These are phyloP conservation scores for Mnemiopsis leidyi DNA, from an alignment of 37 sponge, comb jelly and placozoan genomes.

Conservation along the genomic window DNA sequence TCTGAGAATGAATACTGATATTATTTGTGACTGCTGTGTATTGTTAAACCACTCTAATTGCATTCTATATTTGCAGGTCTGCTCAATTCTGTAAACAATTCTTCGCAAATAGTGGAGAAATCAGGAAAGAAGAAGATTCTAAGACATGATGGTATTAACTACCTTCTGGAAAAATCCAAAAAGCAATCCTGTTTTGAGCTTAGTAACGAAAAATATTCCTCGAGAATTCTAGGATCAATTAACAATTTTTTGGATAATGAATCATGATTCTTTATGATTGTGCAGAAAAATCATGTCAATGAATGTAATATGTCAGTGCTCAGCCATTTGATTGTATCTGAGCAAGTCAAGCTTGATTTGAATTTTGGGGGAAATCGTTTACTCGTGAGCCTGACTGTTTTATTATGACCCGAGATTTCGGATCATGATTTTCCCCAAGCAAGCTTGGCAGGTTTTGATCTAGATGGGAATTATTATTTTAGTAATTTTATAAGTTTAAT, in stretches of 20 bases:
- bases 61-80: not conserved
- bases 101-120: not conserved
- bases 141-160: not conserved
- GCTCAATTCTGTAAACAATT: not conserved
- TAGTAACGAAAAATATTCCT: not conserved
- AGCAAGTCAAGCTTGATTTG: not conserved
- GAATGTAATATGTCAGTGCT: not conserved
- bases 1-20: no score
- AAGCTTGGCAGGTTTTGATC: not conserved
- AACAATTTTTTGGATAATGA: not conserved
- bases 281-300: no score
- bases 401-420: not conserved
- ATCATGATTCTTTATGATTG: not conserved
- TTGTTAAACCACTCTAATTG: no score
- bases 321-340: not conserved
- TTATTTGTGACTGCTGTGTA: no score
- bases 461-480: not conserved
- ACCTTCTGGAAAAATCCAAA: not conserved
- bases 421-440: not conserved
- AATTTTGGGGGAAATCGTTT: no score
- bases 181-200: not conserved
- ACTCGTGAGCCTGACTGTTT: not conserved
- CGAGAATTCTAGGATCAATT: not conserved
- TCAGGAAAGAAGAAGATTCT: not conserved
- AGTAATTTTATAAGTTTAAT: conserved; percentile 28